A percentile compares a stretch with the other conserved stretches of the same genome.
phyloP scores from a whole-genome alignment of 2,888 invertebrate species.

The Galerucella calmariensis region DNA sequence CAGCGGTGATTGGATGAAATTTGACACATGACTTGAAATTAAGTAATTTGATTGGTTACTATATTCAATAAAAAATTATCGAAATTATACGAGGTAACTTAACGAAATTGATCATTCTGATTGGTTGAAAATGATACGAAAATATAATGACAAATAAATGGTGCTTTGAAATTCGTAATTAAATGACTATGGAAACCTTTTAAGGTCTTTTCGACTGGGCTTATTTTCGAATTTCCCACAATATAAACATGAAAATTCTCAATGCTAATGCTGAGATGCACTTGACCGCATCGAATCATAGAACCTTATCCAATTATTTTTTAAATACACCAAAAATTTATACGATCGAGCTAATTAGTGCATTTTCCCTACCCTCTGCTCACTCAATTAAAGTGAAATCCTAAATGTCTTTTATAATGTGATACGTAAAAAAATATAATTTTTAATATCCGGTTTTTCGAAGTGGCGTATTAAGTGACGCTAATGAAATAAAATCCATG shows the following conservation, averaged over 20 bases:
- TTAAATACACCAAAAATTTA: background rate
- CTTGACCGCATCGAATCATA: background rate
- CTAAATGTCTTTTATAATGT: conserved; percentile 2
- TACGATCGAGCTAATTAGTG: background rate
- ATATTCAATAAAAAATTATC: too few relatives aligned
- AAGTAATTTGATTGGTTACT: too few relatives aligned
- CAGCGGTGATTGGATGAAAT: too few relatives aligned
- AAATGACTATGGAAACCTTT: too few relatives aligned
- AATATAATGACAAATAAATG: too few relatives aligned
- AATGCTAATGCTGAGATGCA: background rate
- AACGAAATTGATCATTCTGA: too few relatives aligned
- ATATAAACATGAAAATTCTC: background rate
- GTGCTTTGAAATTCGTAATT: too few relatives aligned
- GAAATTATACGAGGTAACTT: too few relatives aligned
- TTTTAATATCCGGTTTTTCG: conserved; percentile 29
- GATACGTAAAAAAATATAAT: conserved; percentile 10
- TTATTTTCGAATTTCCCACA: background rate
- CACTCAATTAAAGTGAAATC: background rate
- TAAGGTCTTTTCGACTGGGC: too few relatives aligned
- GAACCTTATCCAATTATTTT: background rate
- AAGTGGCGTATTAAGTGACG: conserved; percentile 24
- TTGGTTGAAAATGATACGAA: too few relatives aligned
- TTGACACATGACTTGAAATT: too few relatives aligned
- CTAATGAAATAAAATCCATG: conserved; percentile 41
- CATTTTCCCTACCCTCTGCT: background rate